phyloP scores from a whole-genome alignment of 1,140 invertebrate species.

The Trachelipus rathkii region DNA sequence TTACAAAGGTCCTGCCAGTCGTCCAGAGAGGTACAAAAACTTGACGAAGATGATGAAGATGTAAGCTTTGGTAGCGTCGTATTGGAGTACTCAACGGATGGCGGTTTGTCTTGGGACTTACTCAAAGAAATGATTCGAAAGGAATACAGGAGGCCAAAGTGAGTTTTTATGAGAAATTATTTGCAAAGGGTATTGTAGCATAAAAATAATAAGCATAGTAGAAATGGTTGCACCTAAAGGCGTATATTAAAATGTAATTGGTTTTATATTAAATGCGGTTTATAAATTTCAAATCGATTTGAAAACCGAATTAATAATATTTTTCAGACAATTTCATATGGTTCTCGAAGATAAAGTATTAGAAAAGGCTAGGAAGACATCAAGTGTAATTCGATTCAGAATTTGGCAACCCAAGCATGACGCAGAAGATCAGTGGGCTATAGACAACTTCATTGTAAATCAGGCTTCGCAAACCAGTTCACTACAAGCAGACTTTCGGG shows the following conservation, averaged over 20 bases:
- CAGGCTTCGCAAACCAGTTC: conserved; percentile 14
- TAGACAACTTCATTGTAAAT: conserved; percentile 36
- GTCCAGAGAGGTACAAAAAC: conserved; percentile 9
- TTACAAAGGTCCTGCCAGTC: conserved; percentile 21
- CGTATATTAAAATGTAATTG: neutral
- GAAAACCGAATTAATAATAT: too few relatives aligned
- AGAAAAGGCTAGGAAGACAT: conserved; percentile 8
- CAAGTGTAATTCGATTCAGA: conserved; percentile 36
- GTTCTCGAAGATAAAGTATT: conserved; percentile 27
- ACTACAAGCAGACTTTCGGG: conserved; percentile 35
- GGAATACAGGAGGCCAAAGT: conserved; percentile 35
- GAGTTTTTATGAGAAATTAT: too few relatives aligned
- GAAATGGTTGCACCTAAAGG: too few relatives aligned
- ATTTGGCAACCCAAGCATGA: conserved; percentile 41
- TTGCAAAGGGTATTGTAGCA: too few relatives aligned
- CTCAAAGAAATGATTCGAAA: conserved; percentile 39
- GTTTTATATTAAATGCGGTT: conserved; percentile 3
- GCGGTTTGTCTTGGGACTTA: conserved; percentile 35
- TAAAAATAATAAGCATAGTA: too few relatives aligned
- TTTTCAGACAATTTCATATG: conserved; percentile 29
- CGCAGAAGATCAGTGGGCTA: conserved; percentile 37
- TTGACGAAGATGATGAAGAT: neutral
- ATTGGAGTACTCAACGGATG: conserved; percentile 42
- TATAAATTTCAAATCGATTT: neutral
- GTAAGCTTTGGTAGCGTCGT: conserved; percentile 36